Evolutionary conservation across 37 sponge, comb jelly and placozoan genomes (phyloP), one percentile per base, ranked within the genome.

Genomic region (Tethya wilhelma): DNA sequence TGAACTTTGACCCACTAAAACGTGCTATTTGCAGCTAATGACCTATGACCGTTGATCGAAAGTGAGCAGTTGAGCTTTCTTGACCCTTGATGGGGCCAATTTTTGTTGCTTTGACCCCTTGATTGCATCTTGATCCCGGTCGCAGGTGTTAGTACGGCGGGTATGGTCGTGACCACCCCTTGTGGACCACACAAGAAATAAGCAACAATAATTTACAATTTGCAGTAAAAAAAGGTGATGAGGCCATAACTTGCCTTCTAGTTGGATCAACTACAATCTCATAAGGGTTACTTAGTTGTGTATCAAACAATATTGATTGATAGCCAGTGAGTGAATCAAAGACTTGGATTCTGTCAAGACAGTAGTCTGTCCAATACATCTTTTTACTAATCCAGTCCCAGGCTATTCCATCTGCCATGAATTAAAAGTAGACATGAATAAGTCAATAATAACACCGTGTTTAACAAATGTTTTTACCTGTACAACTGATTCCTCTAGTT

Each of bases 251-350:
- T 72, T 49, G 69, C 80, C 57, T 69, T 37, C 32, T 80, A 28
- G 45, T 67, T 26, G 80, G 80, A 44, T 80, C 80, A 23, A 80
- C 57, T 23, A 69, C 70, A 17, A 80, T 80, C 26, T n/a, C 80
- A 11, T 40, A 4, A 0, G 70, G 80, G 25, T 36, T 26, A 19
- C 17, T 49, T 1, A 29, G 31, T 9, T 49, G 30, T 12, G 73
- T 72, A 1, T 22, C 26, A 31, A 73, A 25, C 38, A 82, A 46
- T 17, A 62, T 25, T 30, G 25, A 43, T n/a, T 44, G 59, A 6
- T 28, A 25, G 69, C 36, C 36, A 0, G 46, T 72, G 29, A n/a
- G 6, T 1, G 73, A 49, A n/a, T 72, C 73, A 20, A 33, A 45
- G 46, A 72, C 73, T 25, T 59, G 60, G 8, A 75, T 75, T 5